Percentiles rank a stretch among this genome's conserved stretches.
These are phyloP conservation scores for Staurois parvus DNA, from an alignment of 2,797 vertebrate genomes.

Conservation along the genomic window DNA sequence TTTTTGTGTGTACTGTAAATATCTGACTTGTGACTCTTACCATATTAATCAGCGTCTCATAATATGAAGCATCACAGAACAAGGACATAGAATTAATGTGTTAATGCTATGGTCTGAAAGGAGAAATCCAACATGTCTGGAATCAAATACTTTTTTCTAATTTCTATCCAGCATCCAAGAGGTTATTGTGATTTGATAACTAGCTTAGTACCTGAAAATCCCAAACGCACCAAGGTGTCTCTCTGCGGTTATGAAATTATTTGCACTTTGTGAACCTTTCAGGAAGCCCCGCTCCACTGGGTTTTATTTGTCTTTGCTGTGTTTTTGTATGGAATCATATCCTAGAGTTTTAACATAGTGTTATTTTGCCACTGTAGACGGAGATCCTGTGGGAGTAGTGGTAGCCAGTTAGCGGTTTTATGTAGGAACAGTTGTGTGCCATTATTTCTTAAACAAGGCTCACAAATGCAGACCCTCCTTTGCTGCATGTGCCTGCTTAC, in stretches of 20 bases:
- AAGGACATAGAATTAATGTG: neutral
- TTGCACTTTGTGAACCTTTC: slow-evolving; percentile 57
- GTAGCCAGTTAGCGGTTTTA: slow-evolving; percentile 32
- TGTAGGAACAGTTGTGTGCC: slow-evolving; percentile 4
- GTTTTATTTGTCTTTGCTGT: slow-evolving; percentile 34
- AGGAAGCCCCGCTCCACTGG: slow-evolving; percentile 34
- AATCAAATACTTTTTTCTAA: neutral
- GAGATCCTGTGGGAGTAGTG: slow-evolving; percentile 39
- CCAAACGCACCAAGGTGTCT: slow-evolving; percentile 43
- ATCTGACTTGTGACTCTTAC: slow-evolving; percentile 63
- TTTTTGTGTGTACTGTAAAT: slow-evolving; percentile 68
- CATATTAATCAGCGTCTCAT: slow-evolving; percentile 32
- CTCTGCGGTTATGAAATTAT: slow-evolving; percentile 50
- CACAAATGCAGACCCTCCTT: neutral
- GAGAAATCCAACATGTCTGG: neutral
- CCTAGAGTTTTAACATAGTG: slow-evolving; percentile 7
- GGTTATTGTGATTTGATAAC: slow-evolving; percentile 27
- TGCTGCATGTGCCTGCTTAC: too few relatives aligned
- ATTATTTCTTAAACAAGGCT: slow-evolving; percentile 16
- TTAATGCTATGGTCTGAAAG: neutral
- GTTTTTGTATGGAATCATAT: slow-evolving; percentile 39
- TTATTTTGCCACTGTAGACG: slow-evolving; percentile 40
- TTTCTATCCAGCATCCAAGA: neutral
- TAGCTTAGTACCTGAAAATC: slow-evolving; percentile 32
- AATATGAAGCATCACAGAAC: neutral